Evolutionary conservation across 2,888 invertebrate genomes (phyloP).

Genomic region (Stenodema calcarata): DNA sequence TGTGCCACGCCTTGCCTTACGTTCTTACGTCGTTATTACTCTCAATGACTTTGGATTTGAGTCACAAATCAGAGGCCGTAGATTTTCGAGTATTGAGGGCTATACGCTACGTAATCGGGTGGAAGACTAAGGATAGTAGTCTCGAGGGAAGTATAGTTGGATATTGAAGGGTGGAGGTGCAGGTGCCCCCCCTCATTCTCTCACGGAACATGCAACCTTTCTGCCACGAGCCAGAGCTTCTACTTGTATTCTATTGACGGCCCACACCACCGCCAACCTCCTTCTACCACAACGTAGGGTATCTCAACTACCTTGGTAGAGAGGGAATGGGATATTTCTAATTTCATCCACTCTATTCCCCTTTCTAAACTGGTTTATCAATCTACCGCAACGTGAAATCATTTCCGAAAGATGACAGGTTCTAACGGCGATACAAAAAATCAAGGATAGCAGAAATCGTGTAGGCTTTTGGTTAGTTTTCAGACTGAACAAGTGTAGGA

Average conservation of each 20-base stretch:
- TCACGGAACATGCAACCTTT: background rate
- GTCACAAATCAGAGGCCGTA: too few species aligned
- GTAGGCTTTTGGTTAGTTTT: too few species aligned
- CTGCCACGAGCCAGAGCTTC: background rate
- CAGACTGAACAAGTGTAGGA: too few species aligned
- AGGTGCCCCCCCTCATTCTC: background rate
- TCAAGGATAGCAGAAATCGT: too few species aligned
- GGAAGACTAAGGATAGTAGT: background rate
- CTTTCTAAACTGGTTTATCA: background rate
- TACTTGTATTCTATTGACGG: background rate
- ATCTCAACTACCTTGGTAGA: background rate
- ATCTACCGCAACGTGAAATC: background rate
- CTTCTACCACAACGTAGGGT: background rate
- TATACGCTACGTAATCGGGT: too few species aligned
- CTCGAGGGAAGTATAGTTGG: background rate
- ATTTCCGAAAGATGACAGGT: too few species aligned
- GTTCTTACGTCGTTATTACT: too few species aligned
- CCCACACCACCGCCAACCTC: background rate
- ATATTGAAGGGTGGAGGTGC: background rate
- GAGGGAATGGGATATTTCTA: background rate
- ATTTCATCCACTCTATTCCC: background rate
- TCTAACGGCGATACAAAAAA: too few species aligned
- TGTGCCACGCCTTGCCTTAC: too few species aligned
- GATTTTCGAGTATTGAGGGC: too few species aligned
- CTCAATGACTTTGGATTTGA: too few species aligned